Evolutionary conservation across 2,113 vertebrate species (phyloP), one percentile per base, ranked within the genome.

Genomic region (Vimba vimba): DNA sequence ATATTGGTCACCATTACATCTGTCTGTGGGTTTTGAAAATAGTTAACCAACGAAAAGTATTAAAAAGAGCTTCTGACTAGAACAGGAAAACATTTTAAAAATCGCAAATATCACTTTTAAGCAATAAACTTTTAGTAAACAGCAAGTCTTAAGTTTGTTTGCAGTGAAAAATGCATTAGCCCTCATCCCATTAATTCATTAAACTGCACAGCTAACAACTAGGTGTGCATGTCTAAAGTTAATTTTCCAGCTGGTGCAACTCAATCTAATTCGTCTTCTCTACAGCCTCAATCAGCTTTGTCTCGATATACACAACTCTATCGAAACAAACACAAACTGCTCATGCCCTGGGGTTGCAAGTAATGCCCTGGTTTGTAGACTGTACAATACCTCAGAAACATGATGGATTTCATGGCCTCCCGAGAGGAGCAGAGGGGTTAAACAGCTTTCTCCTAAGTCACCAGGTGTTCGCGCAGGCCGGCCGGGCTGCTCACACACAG

Each of bases 321-420:
- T 33, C 2, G 6, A 82, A 82, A 19, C 43, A 43, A 43, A 81
- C 21, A 43, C 13, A 62, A 79, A 25, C 15, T 10, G 62, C 79
- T 52, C 79, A 69, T 68, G 43, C 27, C 27, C 62, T 81, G 62
- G 25, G 25, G 60, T 33, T 66, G 27, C 45, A 69, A 69, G 27
- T 50, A 69, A 9, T 50, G 62, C 43, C 33, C 55, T 62, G 33
- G 21, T 13, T 68, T 69, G 15, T 52, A 52, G 79, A 33, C 60
- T 52, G 25, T 52, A 45, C 62, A 33, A 52, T 73, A 86, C 79
- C 11, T 64, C 87, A 88, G 43, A 79, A 43, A 74, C 25, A 71
- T 36, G 39, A 79, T 81, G 78, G 85, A 45, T 81, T 86, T 82
- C 55, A 75, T 68, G 30, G 27, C 85, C 43, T 86, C 55, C 55